Base-by-base conservation (phyloP, 2,888 invertebrate genomes). In the Pristionchus exspectatus region DNA sequence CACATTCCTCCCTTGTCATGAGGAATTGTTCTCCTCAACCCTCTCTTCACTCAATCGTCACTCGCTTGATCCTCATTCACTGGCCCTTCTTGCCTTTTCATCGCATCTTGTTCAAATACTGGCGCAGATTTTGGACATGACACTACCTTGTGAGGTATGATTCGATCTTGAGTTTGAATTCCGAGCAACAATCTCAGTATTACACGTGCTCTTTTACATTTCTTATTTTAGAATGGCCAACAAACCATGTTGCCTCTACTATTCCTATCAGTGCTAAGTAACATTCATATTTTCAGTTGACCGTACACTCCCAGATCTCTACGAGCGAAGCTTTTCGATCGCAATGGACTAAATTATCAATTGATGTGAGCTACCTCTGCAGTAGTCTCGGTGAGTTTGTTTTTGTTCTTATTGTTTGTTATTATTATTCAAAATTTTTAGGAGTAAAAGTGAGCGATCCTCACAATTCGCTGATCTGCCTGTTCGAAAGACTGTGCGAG, bases 51-150 rank as follows among this genome's bases (percentile, higher is more conserved):
- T 84, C 27, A 30, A 54, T 30, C 59, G 27, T 27, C 9, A 50
- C 12, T 27, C 16, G 1, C 59, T 14, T 56, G 56, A 63, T 86
- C 44, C 66, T n/a, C 38, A 33, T 14, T 38, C 86, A 0, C 44
- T 86, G 2, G 63, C 86, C 27, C 66, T 86, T 38, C 63, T 86
- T 9, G 38, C 66, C 0, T 86, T 86, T 66, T 86, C 86, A 3
- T 86, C 86, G 30, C 86, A 86, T 86, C 50, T 86, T 14, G 86
- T 86, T 16, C 24, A 2, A 33, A n/a, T 86, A 24, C 86, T 86
- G 21, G 63, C 86, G 16, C 33, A 27, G 16, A 86, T 86, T 24
- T 44, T 86, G n/a, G 86, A 86, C 44, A 24, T 86, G 9, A 33
- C 14, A 33, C 66, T 86, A 1, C 86, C 86, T 38, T 27, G 50